Evolutionary conservation across 2,888 invertebrate species (phyloP).

Genomic region (Campoletis raptor): DNA sequence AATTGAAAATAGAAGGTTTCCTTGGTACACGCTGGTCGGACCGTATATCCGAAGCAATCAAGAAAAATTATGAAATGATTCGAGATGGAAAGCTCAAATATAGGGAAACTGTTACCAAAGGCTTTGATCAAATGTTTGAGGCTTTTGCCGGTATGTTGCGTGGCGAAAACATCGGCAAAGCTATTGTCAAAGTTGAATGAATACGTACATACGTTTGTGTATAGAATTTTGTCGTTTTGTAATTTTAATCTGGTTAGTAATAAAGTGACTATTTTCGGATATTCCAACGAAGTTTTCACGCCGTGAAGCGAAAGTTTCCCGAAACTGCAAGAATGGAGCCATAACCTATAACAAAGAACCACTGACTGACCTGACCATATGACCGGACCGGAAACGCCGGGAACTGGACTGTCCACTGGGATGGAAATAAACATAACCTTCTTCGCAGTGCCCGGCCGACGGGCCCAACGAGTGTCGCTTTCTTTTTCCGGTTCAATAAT

Average conservation of each 20-base stretch:
- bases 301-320: not conserved
- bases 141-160: conserved; percentile 88
- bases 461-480: not conserved
- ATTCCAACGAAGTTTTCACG: not conserved
- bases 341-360: not conserved
- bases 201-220: not conserved
- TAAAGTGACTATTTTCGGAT: not conserved
- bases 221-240: not conserved
- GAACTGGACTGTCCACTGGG: not conserved
- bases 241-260: not conserved
- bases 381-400: not conserved
- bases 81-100: conserved; percentile 90
- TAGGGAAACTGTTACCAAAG: conserved; percentile 89
- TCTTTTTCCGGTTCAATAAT: not conserved
- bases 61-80: conserved; percentile 88
- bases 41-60: conserved; percentile 88
- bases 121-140: conserved; percentile 91
- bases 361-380: not conserved
- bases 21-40: conserved; percentile 86
- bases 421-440: not conserved
- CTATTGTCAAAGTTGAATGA: conserved; percentile 87
- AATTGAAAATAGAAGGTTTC: conserved; percentile 89
- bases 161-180: conserved; percentile 91
- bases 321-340: not conserved
- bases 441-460: not conserved